These are phyloP conservation scores for Elaphurus davidianus DNA, from an alignment of 2,113 vertebrate genomes.

Conservation along the genomic window DNA sequence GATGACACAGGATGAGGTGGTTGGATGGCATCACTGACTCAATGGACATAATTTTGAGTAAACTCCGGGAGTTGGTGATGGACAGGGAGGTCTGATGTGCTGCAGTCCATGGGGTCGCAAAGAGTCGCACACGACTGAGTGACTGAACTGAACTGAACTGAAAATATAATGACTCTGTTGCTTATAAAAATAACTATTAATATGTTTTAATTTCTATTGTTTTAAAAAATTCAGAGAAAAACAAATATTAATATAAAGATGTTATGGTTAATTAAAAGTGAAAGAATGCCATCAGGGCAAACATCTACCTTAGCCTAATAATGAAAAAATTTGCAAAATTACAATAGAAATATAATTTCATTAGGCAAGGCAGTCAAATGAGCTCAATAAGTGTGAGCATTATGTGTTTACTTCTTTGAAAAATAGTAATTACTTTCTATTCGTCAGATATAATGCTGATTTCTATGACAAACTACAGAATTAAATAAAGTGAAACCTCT, in stretches of 20 bases:
- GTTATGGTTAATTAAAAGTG: background rate
- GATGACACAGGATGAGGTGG: background rate
- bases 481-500: background rate
- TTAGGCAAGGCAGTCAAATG: background rate
- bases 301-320: background rate
- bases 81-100: background rate
- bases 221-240: background rate
- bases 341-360: background rate
- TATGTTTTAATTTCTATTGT: background rate
- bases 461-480: background rate
- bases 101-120: background rate
- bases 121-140: rapidly evolving
- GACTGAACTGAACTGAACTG: background rate
- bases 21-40: background rate
- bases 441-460: background rate
- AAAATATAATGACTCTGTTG: background rate
- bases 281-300: background rate
- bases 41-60: background rate
- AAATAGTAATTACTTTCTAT: background rate
- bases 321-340: background rate
- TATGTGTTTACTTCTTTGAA: background rate
- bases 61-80: background rate
- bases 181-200: background rate
- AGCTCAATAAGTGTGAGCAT: background rate
- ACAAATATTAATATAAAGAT: background rate